Base-by-base conservation (phyloP, 2,888 invertebrate species). In the Drosophila cognata region DNA sequence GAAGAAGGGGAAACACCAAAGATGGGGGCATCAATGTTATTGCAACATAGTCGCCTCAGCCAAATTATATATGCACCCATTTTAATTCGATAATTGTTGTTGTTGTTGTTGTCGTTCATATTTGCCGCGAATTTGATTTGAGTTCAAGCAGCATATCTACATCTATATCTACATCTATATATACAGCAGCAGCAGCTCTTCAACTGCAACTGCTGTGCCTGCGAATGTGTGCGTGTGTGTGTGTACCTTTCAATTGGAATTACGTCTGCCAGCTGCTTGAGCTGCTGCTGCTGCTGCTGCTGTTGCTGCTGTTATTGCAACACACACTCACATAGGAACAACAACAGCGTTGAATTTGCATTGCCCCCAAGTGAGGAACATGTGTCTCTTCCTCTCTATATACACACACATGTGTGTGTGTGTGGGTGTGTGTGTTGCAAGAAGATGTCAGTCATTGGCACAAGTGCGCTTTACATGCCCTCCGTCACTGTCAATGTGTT, bases 371-470 rank as follows among this genome's bases (percentile, higher is more conserved):
- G 77, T 72, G 70, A 63, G 63, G 28, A 64, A 65, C 66, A 59
- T 73, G 78, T 71, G 64, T 62, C 38, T 55, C 38, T 29, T 18
- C n/a, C 25, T 66, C 38, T 63, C 33, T 51, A 50, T 41, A 36
- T 18, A n/a, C 65, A 29, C 65, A 8, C 16, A n/a, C 13, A 46
- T 21, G 43, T 52, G 53, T 52, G 31, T 46, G 31, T 57, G n/a
- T 61, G 31, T 48, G 21, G 21, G 21, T 58, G 55, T 35, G 57
- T 36, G 52, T 18, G 35, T 13, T 46, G 46, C 46, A 16, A 29
- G 48, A 64, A 68, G 68, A 69, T 85, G 83, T 85, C 89, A 84
- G 89, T 84, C 89, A 86, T 80, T 88, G 84, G 86, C 89, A 88
- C 86, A 86, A 88, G 81, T 85, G 83, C 75, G 71, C 60, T 80